Evolutionary conservation across 2,113 vertebrate species (phyloP).

Genomic region (Geococcyx californianus): DNA sequence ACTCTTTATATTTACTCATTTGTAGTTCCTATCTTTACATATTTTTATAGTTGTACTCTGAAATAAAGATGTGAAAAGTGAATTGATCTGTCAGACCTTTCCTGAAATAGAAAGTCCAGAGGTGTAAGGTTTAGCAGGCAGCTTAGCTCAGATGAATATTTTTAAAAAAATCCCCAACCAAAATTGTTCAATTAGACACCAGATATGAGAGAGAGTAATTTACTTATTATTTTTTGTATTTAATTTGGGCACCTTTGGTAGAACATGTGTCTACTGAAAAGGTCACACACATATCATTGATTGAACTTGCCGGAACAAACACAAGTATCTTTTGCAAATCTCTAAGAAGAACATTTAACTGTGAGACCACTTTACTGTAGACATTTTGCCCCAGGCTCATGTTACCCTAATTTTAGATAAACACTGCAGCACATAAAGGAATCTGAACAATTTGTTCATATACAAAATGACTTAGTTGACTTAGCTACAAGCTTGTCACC

Average conservation of each 20-base stretch:
- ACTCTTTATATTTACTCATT: background rate
- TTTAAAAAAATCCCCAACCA: background rate
- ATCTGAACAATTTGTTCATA: slow-evolving; percentile 35
- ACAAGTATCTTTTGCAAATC: slow-evolving; percentile 27
- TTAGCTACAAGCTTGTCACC: slow-evolving; percentile 25
- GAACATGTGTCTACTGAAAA: background rate
- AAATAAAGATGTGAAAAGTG: background rate
- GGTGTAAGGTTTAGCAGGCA: background rate
- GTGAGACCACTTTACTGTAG: background rate
- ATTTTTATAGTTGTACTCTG: background rate
- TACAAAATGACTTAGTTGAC: background rate
- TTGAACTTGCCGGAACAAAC: slow-evolving; percentile 41
- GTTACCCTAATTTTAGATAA: slow-evolving; percentile 59
- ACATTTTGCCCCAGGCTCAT: slow-evolving; percentile 24
- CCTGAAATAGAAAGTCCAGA: background rate
- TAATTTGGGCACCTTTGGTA: background rate
- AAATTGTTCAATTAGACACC: background rate
- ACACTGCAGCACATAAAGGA: slow-evolving; percentile 32
- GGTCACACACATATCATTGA: background rate
- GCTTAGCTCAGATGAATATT: background rate
- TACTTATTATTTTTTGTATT: background rate
- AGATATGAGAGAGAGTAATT: background rate
- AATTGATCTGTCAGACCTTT: background rate
- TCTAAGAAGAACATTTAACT: slow-evolving; percentile 29
- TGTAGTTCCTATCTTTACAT: background rate